Conservation (phyloP, 1,140 invertebrate genomes). For the Heliconius nattereri region DNA sequence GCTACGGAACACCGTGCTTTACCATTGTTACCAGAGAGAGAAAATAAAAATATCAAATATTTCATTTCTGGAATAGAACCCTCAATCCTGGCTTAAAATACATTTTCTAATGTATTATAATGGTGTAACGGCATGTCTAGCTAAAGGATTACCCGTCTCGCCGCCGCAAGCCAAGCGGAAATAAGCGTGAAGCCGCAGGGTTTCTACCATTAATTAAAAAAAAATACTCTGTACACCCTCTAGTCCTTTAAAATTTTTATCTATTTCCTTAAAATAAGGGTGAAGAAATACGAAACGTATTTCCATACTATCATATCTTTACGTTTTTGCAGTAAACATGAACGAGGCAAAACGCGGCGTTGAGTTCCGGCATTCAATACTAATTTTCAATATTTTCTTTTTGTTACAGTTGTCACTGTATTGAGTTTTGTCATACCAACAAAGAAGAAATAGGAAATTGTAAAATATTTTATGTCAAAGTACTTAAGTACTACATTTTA, state of each 20-base stretch:
- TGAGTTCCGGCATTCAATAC: background rate
- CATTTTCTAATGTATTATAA: background rate
- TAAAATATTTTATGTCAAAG: background rate
- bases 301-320: background rate
- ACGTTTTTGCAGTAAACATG: too few species aligned
- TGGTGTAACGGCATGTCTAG: background rate
- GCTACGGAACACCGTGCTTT: too few species aligned
- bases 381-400: background rate
- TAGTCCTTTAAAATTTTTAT: background rate
- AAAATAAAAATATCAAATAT: too few species aligned
- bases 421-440: slow-evolving; percentile 35
- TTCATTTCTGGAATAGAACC: too few species aligned
- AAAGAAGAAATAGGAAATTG: slow-evolving; percentile 21
- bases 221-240: background rate
- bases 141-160: background rate
- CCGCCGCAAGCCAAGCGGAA: background rate
- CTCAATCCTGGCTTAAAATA: too few species aligned
- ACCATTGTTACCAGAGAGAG: too few species aligned
- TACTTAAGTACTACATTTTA: background rate
- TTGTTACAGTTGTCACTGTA: slow-evolving; percentile 28
- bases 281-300: background rate
- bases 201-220: background rate
- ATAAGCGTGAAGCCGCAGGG: background rate
- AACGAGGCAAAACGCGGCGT: background rate
- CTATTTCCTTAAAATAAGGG: slow-evolving; percentile 10